Base-by-base conservation (phyloP, 2,888 invertebrate genomes). In the Melitaea athalia region DNA sequence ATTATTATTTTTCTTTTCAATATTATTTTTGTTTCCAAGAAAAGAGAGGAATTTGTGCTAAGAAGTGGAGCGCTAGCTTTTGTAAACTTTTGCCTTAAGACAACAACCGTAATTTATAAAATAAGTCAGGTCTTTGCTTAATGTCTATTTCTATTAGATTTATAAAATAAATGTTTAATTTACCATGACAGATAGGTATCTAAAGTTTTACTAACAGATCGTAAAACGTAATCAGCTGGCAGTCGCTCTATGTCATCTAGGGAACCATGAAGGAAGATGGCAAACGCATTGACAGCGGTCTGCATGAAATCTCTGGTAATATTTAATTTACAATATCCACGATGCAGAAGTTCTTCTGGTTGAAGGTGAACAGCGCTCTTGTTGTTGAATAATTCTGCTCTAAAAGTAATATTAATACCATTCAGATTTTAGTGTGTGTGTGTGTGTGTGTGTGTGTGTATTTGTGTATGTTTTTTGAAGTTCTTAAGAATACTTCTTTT, bases 211-310 rank as follows among this genome's bases (percentile, higher is more conserved):
- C 85, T 81, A 74, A 92, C 92, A 55, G 92, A 92, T 66, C 76
- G 72, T 45, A 92, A 74, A 0, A 91, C 83, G 67, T 92, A 92
- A 14, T 74, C 60, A 0, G 82, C 33, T 0, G 91, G 91, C 49
- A 92, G 67, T 4, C 79, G 76, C 64, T 80, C 60, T 1, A 91
- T 78, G 62, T 92, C 92, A 0, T 78, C 69, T 2, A 88, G 42
- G 17, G 75, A 78, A 6, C 92, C 91, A 0, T 82, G 73, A 0
- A 86, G 74, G 8, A 92, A 78, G 49, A 92, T 90, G 14, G 84
- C 78, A 75, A 92, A 91, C 8, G 92, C 92, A 42, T 92, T 80
- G 0, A 91, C 79, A 0, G 92, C 92, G 0, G 91, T 92, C 77
- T 92, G 92, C 91, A 92, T 88, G 69, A 78, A 81, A 71, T 92